Conservation (phyloP, 2,113 vertebrate genomes). For the Eulemur macaco region DNA sequence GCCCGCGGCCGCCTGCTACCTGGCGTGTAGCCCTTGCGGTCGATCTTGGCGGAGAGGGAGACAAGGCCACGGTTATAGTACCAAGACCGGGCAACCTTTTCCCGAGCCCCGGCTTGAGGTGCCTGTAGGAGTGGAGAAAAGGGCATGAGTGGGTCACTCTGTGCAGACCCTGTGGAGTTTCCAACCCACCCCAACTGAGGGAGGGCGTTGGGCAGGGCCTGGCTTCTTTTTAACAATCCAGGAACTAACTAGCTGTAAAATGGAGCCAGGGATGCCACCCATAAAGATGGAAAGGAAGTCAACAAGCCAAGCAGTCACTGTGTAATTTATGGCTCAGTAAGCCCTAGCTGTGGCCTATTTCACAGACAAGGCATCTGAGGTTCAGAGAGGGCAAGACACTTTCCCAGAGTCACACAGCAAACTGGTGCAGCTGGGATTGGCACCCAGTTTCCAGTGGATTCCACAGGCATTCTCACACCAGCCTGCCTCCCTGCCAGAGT, state of each 20-base stretch:
- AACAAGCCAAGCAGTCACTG: neutral
- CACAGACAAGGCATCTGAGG: neutral
- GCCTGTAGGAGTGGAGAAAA: conserved; percentile 82
- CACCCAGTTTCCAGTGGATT: neutral
- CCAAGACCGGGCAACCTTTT: conserved; percentile 95
- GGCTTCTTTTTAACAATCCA: neutral
- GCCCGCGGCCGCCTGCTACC: conserved; percentile 80
- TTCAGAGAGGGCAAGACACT: neutral
- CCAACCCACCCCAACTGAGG: neutral
- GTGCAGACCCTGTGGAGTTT: neutral
- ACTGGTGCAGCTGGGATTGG: no score
- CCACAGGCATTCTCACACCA: neutral
- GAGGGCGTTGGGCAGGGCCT: neutral
- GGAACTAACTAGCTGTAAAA: neutral
- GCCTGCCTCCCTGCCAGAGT: neutral
- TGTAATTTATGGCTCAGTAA: neutral
- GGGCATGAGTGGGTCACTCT: accelerated
- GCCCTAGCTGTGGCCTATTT: neutral
- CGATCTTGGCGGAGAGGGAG: conserved; percentile 94
- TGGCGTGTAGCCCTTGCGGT: conserved; percentile 97
- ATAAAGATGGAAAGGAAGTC: neutral
- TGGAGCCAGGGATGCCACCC: neutral
- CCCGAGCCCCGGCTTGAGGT: conserved; percentile 94
- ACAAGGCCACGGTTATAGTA: conserved; percentile 94
- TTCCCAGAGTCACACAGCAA: neutral